Conservation (phyloP, 2,113 vertebrate genomes). For the Zosterops pallidus region DNA sequence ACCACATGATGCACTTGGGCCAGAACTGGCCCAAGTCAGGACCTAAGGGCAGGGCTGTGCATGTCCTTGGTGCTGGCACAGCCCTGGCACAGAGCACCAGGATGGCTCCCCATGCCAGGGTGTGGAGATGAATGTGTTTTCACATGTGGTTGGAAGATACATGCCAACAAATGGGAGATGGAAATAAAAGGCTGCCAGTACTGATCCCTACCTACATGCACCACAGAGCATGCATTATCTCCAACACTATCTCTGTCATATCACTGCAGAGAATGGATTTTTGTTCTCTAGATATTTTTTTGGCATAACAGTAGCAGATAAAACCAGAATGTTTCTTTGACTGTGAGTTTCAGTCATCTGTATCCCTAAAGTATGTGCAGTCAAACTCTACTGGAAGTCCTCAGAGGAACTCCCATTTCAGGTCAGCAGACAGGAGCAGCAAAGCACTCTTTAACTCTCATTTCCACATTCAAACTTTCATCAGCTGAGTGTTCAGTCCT, state of each 20-base stretch:
- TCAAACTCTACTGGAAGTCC: neutral
- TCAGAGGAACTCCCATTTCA: neutral
- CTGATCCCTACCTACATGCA: neutral
- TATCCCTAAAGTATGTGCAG: neutral
- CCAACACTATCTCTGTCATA: neutral
- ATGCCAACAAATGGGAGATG: neutral
- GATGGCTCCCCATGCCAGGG: accelerated
- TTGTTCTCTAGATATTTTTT: neutral
- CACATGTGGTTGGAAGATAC: accelerated
- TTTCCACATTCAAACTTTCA: neutral
- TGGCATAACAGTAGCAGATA: neutral
- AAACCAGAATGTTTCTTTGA: neutral
- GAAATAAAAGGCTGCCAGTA: neutral
- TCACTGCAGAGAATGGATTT: neutral
- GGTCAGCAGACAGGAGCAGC: neutral
- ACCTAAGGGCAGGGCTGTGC: neutral
- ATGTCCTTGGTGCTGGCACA: neutral
- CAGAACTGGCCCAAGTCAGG: neutral
- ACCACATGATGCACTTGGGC: neutral
- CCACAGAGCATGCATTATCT: neutral
- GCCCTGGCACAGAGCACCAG: neutral
- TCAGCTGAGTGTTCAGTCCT: neutral
- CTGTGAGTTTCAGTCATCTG: neutral
- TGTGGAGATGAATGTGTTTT: neutral
- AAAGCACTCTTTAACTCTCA: neutral